Evolutionary conservation across 2,113 vertebrate species (phyloP).

Genomic region (Sinocyclocheilus anshuiensis): DNA sequence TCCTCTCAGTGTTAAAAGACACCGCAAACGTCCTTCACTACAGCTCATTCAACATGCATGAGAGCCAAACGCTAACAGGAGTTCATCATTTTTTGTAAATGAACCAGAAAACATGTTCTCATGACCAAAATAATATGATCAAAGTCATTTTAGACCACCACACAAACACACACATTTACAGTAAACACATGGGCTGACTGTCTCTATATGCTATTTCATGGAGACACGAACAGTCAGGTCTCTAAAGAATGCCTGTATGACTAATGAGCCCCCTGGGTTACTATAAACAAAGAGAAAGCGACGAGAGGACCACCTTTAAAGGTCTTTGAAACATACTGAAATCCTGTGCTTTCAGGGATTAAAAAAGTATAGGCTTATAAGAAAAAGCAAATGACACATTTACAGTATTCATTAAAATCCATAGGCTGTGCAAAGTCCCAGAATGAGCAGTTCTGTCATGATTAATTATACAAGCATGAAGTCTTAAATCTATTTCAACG

Average conservation of each 20-base stretch:
- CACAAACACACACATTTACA: not conserved
- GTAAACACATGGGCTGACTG: constrained; percentile 4
- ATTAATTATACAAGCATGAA: constrained; percentile 65
- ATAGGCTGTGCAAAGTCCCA: constrained; percentile 45
- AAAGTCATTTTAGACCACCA: constrained; percentile 4
- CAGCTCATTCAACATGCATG: constrained; percentile 4
- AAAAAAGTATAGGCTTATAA: constrained; percentile 33
- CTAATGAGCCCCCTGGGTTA: constrained; percentile 16
- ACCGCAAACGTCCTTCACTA: not conserved
- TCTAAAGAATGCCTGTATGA: not conserved
- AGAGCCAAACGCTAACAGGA: not conserved
- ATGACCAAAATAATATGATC: not conserved
- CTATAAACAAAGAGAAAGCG: constrained; percentile 47
- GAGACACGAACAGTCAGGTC: not conserved
- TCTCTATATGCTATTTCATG: constrained; percentile 18
- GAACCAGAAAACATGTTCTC: not conserved
- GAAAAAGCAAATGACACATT: constrained; percentile 42
- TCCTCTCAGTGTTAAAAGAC: not conserved
- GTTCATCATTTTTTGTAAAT: not conserved
- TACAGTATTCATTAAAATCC: constrained; percentile 62
- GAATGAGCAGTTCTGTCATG: constrained; percentile 58
- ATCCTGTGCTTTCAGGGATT: constrained; percentile 54
- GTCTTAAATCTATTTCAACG: constrained; percentile 59
- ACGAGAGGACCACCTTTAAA: not conserved
- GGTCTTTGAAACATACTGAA: not conserved